Base-by-base conservation (phyloP, 2,888 invertebrate genomes). In the Chorisops tibialis region DNA sequence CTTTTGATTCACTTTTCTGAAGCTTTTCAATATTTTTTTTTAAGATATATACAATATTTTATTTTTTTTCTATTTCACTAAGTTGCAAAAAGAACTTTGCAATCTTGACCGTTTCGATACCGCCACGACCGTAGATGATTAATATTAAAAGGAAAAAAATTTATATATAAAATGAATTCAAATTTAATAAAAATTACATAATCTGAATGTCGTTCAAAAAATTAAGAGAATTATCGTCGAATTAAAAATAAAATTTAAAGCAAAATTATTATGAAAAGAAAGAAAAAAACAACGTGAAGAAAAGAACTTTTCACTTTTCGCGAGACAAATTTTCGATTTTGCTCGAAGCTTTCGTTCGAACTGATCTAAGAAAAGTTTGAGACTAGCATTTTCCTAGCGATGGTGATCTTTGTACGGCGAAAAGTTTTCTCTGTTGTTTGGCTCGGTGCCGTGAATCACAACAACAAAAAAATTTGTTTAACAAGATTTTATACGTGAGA, bases 291-390 rank as follows among this genome's bases (percentile, higher is more conserved):
- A 56, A 56, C 43, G 41, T 22, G 30, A 56, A 38, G 43, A 43
- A 56, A 38, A 38, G 43, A 56, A 47, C 35, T 30, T 12, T 19
- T 22, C 43, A 16, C 45, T 41, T 43, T 24, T 30, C 9, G 7
- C 45, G 30, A 43, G 56, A 41, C 24, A 41, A 11, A 41, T 50
- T 50, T 60, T 60, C 48, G 49, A 50, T 50, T 69, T 72, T n/a
- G 71, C 71, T 73, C 70, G 71, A 71, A 70, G 69, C 67, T 69
- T 70, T 70, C 71, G 74, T 73, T 74, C 74, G 73, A 74, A 74
- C 77, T 74, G 74, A 72, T 70, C 73, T 74, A 73, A 71, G 70
- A 67, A 70, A 72, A 67, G 70, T 73, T 69, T 69, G 66, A 71
- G 73, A 75, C 75, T 76, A 71, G 63, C 18, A 45, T 48, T 43